Evolutionary conservation across 2,113 vertebrate genomes (phyloP), one percentile per base, ranked within the genome.

Genomic region (Tauraco erythrolophus): DNA sequence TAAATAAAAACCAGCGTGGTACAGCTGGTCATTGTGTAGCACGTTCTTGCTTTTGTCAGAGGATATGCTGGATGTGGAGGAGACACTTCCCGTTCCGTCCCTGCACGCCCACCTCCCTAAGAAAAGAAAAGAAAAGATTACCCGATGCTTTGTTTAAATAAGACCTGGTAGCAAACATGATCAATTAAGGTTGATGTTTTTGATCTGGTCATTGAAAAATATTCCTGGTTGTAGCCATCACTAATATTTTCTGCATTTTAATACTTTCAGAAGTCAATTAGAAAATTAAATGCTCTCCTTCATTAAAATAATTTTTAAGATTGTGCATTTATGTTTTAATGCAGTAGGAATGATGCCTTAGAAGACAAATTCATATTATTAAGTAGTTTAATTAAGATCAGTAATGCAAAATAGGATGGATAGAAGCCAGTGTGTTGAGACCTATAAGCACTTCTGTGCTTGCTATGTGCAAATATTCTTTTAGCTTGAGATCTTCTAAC

Each of bases 291-390:
- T 35, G 41, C 41, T 92, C 30, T 78, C 54, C 66, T 92, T 93
- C 92, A 94, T 95, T 90, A 79, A 93, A 97, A 85, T 88, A 0
- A 84, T 91, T 88, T 66, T 88, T 31, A 72, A 93, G 92, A 93
- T 76, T 65, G 62, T 61, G 31, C 85, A 43, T 95, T 96, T 93
- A 92, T 89, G 93, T 95, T 93, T 96, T 94, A 94, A 96, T 95
- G 87, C 45, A 35, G 64, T 57, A 82, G 91, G 94, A 96, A 53
- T 45, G 69, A 89, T 84, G 69, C 53, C 65, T 89, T 66, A 72
- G 81, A 94, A 95, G 89, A 76, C 69, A 79, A 61, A 72, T 89
- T 87, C n/a, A 48, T 81, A 61, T 94, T 95, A 83, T 89, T 95
- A 79, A 69, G 74, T 87, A 68, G 79, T 84, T 96, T 95, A 79